Evolutionary conservation across 2,888 invertebrate genomes (phyloP).

Genomic region (Standfussiana lucernea): DNA sequence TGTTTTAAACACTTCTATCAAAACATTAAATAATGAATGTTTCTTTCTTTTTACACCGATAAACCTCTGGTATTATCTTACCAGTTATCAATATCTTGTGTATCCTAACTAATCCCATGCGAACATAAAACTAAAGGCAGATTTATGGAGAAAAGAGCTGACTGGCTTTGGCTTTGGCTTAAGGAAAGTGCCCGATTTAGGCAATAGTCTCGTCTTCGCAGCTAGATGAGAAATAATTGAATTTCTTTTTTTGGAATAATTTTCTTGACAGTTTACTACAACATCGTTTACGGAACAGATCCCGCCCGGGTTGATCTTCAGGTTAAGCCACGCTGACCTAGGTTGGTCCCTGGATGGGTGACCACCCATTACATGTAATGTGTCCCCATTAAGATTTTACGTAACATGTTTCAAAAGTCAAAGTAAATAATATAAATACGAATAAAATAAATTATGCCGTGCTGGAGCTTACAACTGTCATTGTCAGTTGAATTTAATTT

Average conservation of each 20-base stretch:
- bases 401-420: not conserved
- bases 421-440: not conserved
- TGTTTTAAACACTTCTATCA: not conserved
- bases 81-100: not conserved
- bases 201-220: not conserved
- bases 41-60: not conserved
- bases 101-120: not conserved
- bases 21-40: not conserved
- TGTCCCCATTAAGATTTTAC: too few species aligned
- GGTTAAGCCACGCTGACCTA: too few species aligned
- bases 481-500: not conserved
- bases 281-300: too few species aligned
- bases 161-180: not conserved
- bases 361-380: too few species aligned
- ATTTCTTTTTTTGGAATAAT: not conserved
- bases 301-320: too few species aligned
- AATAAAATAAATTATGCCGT: not conserved
- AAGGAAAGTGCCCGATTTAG: not conserved
- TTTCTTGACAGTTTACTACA: too few species aligned
- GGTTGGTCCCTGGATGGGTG: too few species aligned
- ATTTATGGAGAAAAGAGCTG: conserved; percentile 3
- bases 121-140: conserved; percentile 10
- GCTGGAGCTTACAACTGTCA: not conserved
- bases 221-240: not conserved
- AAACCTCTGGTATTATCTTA: not conserved